Evolutionary conservation across 2,797 vertebrate genomes (phyloP), one percentile per base, ranked within the genome.

Genomic region (Protonibea diacanthus): DNA sequence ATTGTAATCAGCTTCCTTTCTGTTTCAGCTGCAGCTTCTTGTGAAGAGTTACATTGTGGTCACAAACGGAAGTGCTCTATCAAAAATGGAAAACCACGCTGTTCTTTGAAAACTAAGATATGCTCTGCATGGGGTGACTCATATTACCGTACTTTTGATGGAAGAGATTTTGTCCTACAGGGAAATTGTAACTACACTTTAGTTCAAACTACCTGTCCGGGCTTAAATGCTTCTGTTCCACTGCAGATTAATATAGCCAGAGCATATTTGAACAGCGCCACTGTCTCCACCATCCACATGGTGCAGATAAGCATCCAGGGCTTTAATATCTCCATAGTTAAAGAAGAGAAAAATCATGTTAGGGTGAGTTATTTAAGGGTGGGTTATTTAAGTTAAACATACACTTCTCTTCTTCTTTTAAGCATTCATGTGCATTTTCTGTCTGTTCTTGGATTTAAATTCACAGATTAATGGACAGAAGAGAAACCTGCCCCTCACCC

Each of bases 401-500:
- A 13, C 2, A 25, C 6, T 1, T 49, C n/a, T n/a, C n/a, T n/a
- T n/a, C n/a, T n/a, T 18, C n/a, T 51, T 10, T 66, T 8, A 14
- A 18, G 0, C 33, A 1, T 29, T 62, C 3, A 64, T 60, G 14
- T 6, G 23, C 10, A 40, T 10, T 63, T 1, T 20, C 42, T 33
- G 7, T 38, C 10, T 58, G 3, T 23, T 53, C 3, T 72, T 68
- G n/a, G 9, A 23, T 84, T 81, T 48, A 29, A 59, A 64, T 12
- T 62, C 8, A 3, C n/a, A 88, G 85, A 47, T 83, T 49, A 69
- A 85, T 3, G 65, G 76, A 58, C 58, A 61, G 53, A 80, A 38
- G 65, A 83, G 70, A 1, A 85, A 89, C 1, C 67, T 95, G 45
- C 94, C 93, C 0, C 59, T 93, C 18, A 84, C 59, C 0, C 21